These are phyloP conservation scores for Dicentrarchus labrax DNA, from an alignment of 2,113 vertebrate species.

Conservation along the genomic window DNA sequence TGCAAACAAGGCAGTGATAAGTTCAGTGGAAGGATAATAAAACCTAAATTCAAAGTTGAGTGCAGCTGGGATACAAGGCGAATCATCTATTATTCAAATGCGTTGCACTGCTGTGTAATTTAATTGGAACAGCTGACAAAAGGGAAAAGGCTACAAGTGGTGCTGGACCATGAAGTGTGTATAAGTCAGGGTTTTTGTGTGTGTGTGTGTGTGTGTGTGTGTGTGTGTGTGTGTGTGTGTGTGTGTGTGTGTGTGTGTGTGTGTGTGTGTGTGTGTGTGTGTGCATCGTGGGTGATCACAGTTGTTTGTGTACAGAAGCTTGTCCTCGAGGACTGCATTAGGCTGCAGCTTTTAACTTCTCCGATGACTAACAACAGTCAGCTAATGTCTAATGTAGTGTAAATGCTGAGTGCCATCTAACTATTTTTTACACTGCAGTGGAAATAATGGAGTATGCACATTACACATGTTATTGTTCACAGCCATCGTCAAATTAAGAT, in stretches of 20 bases:
- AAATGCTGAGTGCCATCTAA: constrained; percentile 19
- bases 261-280: neutral
- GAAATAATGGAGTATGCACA: neutral
- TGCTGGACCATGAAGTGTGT: constrained; percentile 53
- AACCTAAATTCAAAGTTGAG: constrained; percentile 53
- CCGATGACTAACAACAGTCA: constrained; percentile 66
- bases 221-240: constrained; percentile 9
- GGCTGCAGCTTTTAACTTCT: constrained; percentile 57
- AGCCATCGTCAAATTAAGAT: neutral
- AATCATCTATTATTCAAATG: constrained; percentile 80
- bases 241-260: neutral
- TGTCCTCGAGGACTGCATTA: constrained; percentile 45
- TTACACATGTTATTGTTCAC: neutral
- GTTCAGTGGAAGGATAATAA: neutral
- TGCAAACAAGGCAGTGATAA: neutral
- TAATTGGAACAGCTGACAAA: constrained; percentile 77
- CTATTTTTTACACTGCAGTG: neutral
- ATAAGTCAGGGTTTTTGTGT: neutral
- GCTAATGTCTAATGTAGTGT: constrained; percentile 35
- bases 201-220: constrained; percentile 5
- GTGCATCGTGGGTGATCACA: neutral
- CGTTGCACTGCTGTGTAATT: constrained; percentile 58
- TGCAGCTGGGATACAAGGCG: constrained; percentile 46
- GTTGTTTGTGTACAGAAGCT: constrained; percentile 24
- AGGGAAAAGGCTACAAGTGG: constrained; percentile 53